Conservation (phyloP, 2,888 invertebrate genomes). For the Ectobius pallidus region DNA sequence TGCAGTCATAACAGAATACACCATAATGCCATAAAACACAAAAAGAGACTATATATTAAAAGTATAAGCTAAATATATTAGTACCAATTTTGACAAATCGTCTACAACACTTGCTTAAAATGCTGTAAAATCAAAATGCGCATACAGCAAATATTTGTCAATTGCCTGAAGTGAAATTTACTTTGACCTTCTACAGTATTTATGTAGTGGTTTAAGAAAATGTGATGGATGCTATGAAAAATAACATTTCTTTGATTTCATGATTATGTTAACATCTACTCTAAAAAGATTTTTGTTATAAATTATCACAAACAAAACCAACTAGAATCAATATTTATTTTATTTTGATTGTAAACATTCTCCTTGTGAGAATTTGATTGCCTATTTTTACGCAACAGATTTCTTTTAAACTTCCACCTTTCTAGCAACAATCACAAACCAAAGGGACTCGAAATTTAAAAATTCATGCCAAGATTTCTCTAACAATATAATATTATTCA, state of each 20-base stretch:
- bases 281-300: background rate
- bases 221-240: too few relatives aligned
- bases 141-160: too few relatives aligned
- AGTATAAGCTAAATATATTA: background rate
- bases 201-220: too few relatives aligned
- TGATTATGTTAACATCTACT: background rate
- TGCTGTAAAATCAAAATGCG: too few relatives aligned
- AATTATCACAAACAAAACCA: conserved; percentile 19
- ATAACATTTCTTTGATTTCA: too few relatives aligned
- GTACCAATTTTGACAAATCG: background rate
- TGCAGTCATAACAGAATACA: background rate
- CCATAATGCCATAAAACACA: background rate
- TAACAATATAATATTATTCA: too few relatives aligned
- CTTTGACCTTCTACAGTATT: too few relatives aligned
- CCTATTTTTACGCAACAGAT: background rate
- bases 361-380: conserved; percentile 22
- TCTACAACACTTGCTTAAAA: too few relatives aligned
- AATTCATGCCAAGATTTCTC: too few relatives aligned
- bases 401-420: background rate
- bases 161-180: too few relatives aligned
- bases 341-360: conserved; percentile 9
- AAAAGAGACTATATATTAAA: background rate
- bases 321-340: background rate
- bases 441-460: too few relatives aligned
- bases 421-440: background rate